Conservation (phyloP, 2,888 invertebrate species). For the Holacanthella duospinosa region DNA sequence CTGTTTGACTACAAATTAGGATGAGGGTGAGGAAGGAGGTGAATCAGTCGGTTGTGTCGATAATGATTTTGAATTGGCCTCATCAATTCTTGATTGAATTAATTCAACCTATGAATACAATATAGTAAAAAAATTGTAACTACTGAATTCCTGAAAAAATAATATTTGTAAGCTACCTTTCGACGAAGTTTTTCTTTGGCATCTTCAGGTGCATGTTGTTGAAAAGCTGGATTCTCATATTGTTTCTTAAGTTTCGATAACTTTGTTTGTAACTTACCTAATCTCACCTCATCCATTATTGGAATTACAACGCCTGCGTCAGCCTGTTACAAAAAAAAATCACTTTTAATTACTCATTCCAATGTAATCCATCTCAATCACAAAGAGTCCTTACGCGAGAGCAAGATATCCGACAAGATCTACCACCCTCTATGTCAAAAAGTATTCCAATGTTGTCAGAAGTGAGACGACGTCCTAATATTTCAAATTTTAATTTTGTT, state of each 20-base stretch:
- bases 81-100: neutral
- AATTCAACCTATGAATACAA: neutral
- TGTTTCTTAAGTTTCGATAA: neutral
- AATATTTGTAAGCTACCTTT: neutral
- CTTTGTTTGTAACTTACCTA: neutral
- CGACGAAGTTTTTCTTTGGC: neutral
- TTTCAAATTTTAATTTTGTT: slow-evolving; percentile 14
- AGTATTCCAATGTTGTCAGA: neutral
- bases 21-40: neutral
- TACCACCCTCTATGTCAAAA: neutral
- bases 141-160: neutral
- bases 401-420: slow-evolving; percentile 2
- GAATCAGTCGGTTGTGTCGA: neutral
- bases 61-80: neutral
- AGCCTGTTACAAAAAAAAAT: neutral
- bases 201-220: neutral
- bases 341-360: neutral
- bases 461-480: neutral
- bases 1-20: neutral
- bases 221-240: neutral
- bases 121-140: neutral
- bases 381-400: neutral
- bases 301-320: neutral
- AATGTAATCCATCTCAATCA: neutral
- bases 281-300: neutral